Evolutionary conservation across 2,797 vertebrate species (phyloP).

Genomic region (Zalophus californianus): DNA sequence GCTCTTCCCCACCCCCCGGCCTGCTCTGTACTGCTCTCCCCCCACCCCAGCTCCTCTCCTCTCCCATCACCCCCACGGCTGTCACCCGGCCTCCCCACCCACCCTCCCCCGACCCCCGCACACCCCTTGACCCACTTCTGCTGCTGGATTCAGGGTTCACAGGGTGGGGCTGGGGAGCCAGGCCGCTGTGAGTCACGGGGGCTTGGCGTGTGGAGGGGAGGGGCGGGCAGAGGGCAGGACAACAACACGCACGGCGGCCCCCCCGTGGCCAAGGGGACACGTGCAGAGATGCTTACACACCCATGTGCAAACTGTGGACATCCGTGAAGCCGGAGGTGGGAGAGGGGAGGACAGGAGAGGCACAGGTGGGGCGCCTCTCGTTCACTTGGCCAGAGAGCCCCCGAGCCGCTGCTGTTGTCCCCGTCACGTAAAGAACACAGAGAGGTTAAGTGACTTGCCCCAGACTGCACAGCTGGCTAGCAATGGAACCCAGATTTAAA

Average conservation of each 20-base stretch:
- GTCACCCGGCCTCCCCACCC: not conserved
- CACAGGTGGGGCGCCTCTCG: not conserved
- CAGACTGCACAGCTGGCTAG: not conserved
- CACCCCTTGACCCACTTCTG: conserved; percentile 63
- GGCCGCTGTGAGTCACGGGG: not conserved
- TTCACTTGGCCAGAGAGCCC: not conserved
- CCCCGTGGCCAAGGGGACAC: not conserved
- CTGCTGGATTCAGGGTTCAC: not conserved
- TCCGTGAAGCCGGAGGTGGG: not conserved
- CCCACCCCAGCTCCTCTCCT: not conserved
- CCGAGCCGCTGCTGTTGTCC: not conserved
- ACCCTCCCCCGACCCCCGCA: conserved; percentile 32
- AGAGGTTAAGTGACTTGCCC: not conserved
- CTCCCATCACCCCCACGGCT: rapidly evolving
- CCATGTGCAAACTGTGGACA: not conserved
- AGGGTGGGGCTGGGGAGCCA: not conserved
- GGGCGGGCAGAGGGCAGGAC: too few species aligned
- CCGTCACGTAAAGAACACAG: rapidly evolving
- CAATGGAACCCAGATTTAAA: not conserved
- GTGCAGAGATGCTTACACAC: rapidly evolving
- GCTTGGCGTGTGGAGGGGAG: rapidly evolving
- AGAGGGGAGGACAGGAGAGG: not conserved
- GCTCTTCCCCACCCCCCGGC: not conserved
- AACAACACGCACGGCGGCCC: rapidly evolving
- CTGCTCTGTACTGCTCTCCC: not conserved